Evolutionary conservation across 2,113 vertebrate genomes (phyloP).

Genomic region (Sturnus vulgaris): DNA sequence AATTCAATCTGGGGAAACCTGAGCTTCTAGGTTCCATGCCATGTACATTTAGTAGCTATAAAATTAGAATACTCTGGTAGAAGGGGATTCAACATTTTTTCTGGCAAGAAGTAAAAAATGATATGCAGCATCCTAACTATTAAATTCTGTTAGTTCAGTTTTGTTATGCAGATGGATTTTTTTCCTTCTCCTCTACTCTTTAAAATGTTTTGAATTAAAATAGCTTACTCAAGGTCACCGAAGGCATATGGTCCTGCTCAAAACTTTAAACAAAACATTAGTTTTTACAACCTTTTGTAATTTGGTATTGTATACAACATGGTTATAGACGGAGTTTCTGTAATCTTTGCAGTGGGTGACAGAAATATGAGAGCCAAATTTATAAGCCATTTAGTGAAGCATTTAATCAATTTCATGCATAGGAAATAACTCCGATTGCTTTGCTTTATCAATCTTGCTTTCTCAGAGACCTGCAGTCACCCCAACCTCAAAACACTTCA

Average conservation of each 20-base stretch:
- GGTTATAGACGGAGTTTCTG: conserved; percentile 73
- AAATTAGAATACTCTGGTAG: neutral
- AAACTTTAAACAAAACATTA: conserved; percentile 86
- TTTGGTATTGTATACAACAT: conserved; percentile 84
- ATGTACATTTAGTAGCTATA: conserved; percentile 16
- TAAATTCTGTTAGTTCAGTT: conserved; percentile 42
- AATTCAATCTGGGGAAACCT: conserved; percentile 38
- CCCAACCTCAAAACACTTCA: conserved; percentile 42
- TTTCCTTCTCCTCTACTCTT: conserved; percentile 56
- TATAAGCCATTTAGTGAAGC: conserved; percentile 85
- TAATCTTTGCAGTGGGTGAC: conserved; percentile 85
- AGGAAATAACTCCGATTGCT: conserved; percentile 78
- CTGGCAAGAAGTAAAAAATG: neutral
- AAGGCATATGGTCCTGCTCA: conserved; percentile 84
- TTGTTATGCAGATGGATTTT: conserved; percentile 69
- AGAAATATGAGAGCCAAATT: conserved; percentile 85
- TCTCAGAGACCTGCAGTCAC: conserved; percentile 45
- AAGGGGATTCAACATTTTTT: neutral
- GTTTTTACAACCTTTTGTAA: conserved; percentile 87
- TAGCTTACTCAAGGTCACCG: conserved; percentile 83
- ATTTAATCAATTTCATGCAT: conserved; percentile 87
- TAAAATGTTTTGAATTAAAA: conserved; percentile 85
- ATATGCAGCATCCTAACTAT: neutral
- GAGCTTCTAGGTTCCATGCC: conserved; percentile 8
- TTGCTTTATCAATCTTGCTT: conserved; percentile 80